phyloP scores from a whole-genome alignment of 1,140 invertebrate genomes.

The Zaprionus ornatus region DNA sequence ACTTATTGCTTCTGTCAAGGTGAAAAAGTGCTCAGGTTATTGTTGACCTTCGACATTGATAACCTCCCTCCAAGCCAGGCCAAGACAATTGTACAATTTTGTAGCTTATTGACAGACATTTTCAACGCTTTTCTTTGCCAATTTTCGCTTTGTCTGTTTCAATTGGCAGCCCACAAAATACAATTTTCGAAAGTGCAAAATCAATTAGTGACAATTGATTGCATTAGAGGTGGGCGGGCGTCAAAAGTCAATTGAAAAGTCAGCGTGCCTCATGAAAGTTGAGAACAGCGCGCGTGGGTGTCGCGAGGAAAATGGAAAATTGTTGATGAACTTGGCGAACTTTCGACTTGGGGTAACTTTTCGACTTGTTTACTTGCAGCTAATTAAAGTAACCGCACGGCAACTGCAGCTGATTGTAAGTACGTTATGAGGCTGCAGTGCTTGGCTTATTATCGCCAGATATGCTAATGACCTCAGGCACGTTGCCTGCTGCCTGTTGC shows the following conservation, averaged over 20 bases:
- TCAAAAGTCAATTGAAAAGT: slow-evolving; percentile 68
- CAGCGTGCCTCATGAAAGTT: slow-evolving; percentile 39
- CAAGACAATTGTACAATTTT: slow-evolving; percentile 17
- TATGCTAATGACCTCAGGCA: slow-evolving; percentile 43
- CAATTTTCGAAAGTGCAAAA: slow-evolving; percentile 61
- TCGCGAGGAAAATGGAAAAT: background rate
- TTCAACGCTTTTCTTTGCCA: slow-evolving; percentile 14
- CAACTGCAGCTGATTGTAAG: background rate
- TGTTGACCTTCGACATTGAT: slow-evolving; percentile 6
- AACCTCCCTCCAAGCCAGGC: background rate
- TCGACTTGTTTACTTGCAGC: slow-evolving; percentile 10
- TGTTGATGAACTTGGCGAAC: background rate
- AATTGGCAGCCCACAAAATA: slow-evolving; percentile 48
- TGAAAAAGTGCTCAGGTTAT: background rate
- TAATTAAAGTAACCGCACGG: slow-evolving; percentile 18
- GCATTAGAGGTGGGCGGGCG: slow-evolving; percentile 27
- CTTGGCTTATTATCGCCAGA: background rate
- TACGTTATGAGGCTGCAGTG: background rate
- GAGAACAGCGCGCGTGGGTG: background rate
- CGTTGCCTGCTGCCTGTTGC: background rate
- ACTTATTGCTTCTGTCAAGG: background rate
- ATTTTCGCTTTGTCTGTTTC: slow-evolving; percentile 16
- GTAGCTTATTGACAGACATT: background rate
- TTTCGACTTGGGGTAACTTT: background rate
- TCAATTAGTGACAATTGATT: slow-evolving; percentile 74